Conservation (phyloP, 2,113 vertebrate species). For the Diphyllodes magnificus region DNA sequence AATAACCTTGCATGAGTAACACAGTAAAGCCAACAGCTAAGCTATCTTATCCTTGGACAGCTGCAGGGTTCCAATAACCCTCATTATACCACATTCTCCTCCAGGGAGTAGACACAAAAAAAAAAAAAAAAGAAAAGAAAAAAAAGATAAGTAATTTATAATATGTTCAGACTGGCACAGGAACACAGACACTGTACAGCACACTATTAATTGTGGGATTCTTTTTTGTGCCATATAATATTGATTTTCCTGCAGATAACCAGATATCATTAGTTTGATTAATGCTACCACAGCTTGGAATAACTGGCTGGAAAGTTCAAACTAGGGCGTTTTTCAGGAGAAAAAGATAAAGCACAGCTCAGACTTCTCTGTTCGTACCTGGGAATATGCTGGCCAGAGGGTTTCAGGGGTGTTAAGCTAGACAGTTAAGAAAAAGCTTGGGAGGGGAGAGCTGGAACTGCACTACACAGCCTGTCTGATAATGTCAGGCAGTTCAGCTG, state of each 20-base stretch:
- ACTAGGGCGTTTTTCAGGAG: background rate
- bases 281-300: conserved; percentile 20
- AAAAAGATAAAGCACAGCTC: background rate
- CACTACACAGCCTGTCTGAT: background rate
- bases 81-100: background rate
- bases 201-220: conserved; percentile 7
- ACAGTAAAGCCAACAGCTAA: background rate
- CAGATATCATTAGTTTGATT: conserved; percentile 49
- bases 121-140: background rate
- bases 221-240: background rate
- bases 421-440: background rate
- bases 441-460: background rate
- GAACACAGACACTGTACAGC: background rate
- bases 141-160: background rate
- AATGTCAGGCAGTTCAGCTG: background rate
- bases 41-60: conserved; percentile 11
- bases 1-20: background rate
- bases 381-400: background rate
- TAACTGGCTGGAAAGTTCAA: conserved; percentile 23
- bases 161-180: background rate
- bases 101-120: background rate
- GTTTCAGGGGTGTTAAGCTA: background rate
- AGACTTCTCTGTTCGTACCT: background rate
- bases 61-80: background rate
- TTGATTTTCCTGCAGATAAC: conserved; percentile 42